A percentile compares a stretch with the other conserved stretches of the same genome.
phyloP scores from a whole-genome alignment of 2,888 invertebrate species.

The Scrobipalpa atriplicella region DNA sequence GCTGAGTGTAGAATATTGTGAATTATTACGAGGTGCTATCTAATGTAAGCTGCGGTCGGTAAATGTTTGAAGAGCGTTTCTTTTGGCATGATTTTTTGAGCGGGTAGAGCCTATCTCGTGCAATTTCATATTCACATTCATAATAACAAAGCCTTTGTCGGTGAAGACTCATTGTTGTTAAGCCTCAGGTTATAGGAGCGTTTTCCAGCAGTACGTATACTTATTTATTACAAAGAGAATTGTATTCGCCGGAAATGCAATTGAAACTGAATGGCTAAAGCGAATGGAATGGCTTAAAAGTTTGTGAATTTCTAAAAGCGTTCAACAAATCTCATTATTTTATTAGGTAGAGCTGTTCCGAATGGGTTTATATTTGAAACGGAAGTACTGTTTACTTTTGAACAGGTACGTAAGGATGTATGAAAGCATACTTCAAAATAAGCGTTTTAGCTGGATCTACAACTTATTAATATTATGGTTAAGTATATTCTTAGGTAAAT shows the following conservation, averaged over 20 bases:
- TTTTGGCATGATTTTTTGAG: slow-evolving; percentile 13
- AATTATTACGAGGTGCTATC: not conserved
- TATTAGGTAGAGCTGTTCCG: not conserved
- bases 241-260: slow-evolving; percentile 6
- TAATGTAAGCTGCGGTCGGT: slow-evolving; percentile 11
- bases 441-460: no score
- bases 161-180: slow-evolving; percentile 5
- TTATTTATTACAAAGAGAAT: slow-evolving; percentile 9
- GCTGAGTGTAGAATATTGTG: not conserved
- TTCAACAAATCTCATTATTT: slow-evolving; percentile 8
- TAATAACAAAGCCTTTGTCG: slow-evolving; percentile 3
- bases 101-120: not conserved
- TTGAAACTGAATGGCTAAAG: slow-evolving; percentile 4
- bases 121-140: not conserved
- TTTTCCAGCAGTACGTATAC: slow-evolving; percentile 11
- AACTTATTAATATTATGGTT: no score
- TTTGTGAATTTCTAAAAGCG: slow-evolving; percentile 9
- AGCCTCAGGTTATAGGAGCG: slow-evolving; percentile 4
- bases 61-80: slow-evolving; percentile 16
- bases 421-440: no score
- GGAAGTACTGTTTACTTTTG: no score
- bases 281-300: slow-evolving; percentile 11
- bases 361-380: not conserved
- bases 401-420: no score
- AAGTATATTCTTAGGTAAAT: no score